Evolutionary conservation across 2,888 invertebrate genomes (phyloP).

Genomic region (Dynastes hyllus): DNA sequence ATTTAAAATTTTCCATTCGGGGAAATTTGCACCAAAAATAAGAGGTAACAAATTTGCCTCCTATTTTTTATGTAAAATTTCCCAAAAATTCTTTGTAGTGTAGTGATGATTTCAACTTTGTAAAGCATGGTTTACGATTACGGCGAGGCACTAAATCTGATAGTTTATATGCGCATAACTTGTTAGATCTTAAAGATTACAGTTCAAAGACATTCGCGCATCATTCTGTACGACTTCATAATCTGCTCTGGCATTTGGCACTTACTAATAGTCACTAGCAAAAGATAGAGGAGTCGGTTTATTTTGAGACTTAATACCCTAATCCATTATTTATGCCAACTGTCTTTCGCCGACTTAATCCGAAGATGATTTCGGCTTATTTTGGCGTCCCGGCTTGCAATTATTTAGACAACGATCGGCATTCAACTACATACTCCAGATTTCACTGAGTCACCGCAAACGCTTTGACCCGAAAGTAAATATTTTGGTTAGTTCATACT

Average conservation of each 20-base stretch:
- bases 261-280: background rate
- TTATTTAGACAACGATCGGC: slow-evolving; percentile 35
- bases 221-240: background rate
- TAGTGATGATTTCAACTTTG: too few relatives aligned
- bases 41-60: too few relatives aligned
- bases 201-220: slow-evolving; percentile 6
- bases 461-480: slow-evolving; percentile 25
- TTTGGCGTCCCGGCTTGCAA: slow-evolving; percentile 22
- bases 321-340: slow-evolving; percentile 14
- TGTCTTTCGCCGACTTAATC: background rate
- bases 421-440: slow-evolving; percentile 35
- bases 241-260: background rate
- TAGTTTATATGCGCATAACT: background rate
- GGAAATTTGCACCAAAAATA: too few relatives aligned
- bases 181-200: background rate
- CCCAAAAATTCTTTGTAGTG: too few relatives aligned
- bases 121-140: too few relatives aligned
- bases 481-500: slow-evolving; percentile 29
- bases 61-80: too few relatives aligned
- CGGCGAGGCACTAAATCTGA: background rate
- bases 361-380: slow-evolving; percentile 28
- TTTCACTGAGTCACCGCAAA: slow-evolving; percentile 34
- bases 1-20: too few relatives aligned
- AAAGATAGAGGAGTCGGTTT: background rate
- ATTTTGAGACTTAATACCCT: slow-evolving; percentile 13